Percentiles rank a stretch among this genome's conserved stretches.
Evolutionary conservation across 2,797 vertebrate species (phyloP).

Genomic region (Buphagus erythrorhynchus): DNA sequence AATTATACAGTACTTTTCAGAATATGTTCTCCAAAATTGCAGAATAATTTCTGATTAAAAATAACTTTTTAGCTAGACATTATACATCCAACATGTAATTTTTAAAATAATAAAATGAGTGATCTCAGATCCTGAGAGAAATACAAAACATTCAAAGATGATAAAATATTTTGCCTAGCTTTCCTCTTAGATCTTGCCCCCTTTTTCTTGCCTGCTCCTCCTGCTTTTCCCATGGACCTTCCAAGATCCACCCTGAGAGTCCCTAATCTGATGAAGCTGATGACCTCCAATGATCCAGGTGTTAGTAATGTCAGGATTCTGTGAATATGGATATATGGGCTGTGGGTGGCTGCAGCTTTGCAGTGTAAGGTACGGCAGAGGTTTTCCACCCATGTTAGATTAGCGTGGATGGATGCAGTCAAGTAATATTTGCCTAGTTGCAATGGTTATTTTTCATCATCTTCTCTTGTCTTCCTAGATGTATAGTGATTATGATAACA

Average conservation of each 20-base stretch:
- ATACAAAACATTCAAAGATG: neutral
- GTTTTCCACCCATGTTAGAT: neutral
- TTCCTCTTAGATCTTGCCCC: neutral
- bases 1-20: neutral
- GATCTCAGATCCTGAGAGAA: neutral
- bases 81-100: neutral
- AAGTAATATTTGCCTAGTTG: neutral
- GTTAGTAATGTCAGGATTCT: neutral
- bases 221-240: neutral
- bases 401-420: neutral
- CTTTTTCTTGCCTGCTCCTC: neutral
- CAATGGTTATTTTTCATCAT: neutral
- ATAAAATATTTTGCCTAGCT: neutral
- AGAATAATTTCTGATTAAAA: neutral
- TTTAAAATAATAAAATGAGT: neutral
- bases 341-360: neutral
- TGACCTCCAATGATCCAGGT: neutral
- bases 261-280: neutral
- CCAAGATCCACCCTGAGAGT: neutral
- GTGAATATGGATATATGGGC: neutral
- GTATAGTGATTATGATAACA: neutral
- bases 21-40: neutral
- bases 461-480: neutral
- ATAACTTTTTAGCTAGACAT: neutral
- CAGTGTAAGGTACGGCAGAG: neutral